Percentiles rank a stretch among this genome's conserved stretches.
phyloP scores from a whole-genome alignment of 2,888 invertebrate genomes.

The Metalampra italica region DNA sequence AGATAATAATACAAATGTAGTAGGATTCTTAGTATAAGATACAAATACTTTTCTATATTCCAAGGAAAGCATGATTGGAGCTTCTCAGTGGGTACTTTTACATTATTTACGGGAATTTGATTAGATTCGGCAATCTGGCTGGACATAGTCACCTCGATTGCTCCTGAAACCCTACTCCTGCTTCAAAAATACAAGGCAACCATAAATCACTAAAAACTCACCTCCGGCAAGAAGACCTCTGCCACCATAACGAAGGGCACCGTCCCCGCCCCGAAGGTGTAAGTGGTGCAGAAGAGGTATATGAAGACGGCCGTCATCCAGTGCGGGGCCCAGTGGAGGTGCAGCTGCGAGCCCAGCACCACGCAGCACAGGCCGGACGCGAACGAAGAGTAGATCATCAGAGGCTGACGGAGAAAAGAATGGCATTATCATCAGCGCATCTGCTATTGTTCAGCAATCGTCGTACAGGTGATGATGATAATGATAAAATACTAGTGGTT shows the following conservation, averaged over 20 bases:
- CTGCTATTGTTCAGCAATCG: no score
- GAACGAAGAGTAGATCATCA: conserved; percentile 42
- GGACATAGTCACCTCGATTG: no score
- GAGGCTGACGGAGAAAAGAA: conserved; percentile 29
- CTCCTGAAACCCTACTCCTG: no score
- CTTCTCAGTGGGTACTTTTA: no score
- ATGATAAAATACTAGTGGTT: no score
- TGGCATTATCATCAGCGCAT: not conserved
- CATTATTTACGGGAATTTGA: no score
- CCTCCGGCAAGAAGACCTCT: conserved; percentile 57
- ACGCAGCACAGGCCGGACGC: conserved; percentile 33
- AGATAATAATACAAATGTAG: no score
- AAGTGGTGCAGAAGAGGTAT: conserved; percentile 34
- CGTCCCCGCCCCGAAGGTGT: conserved; percentile 44
- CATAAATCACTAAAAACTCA: conserved; percentile 14
- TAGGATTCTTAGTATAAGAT: no score
- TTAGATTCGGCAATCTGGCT: no score
- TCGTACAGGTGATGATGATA: no score
- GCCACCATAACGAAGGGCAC: conserved; percentile 44
- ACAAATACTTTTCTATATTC: no score
- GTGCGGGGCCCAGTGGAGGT: conserved; percentile 45
- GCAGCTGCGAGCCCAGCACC: conserved; percentile 43
- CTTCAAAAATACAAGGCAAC: not conserved
- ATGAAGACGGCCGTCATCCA: conserved; percentile 40
- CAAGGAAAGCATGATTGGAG: no score